Base-by-base conservation (phyloP, 2,113 vertebrate species). In the Haemorhous mexicanus region DNA sequence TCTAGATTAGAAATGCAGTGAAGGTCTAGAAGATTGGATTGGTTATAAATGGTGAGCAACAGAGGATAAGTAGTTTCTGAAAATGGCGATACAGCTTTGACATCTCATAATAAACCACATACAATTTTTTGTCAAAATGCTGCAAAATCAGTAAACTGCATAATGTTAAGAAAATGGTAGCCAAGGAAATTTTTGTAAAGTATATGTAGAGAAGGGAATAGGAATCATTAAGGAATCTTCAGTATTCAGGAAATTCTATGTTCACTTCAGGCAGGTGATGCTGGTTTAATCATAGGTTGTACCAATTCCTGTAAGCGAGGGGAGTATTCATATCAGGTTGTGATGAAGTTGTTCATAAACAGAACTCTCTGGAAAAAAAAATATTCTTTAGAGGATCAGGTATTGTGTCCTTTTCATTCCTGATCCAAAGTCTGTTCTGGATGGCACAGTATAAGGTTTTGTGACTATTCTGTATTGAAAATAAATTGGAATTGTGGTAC, bases 1-100 rank as follows among this genome's bases (percentile, higher is more conserved):
- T 98, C 87, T 97, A 95, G 98, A 98, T 98, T 97, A 96, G 96
- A 97, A 94, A 97, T 98, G 95, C 90, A 97, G 63, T 89, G 96
- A 94, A 98, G 93, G 94, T 95, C 95, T 97, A 70, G 94, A 95
- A 97, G 96, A 96, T 93, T 95, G 97, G 96, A 87, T 95, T 95
- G 95, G 89, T 97, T 97, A 97, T 97, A 97, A 95, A 95, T 93
- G 87, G 92, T 92, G 95, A 97, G 89, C 96, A 97, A 81, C 82
- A 96, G 96, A 97, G 93, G 91, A 97, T 96, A 94, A 97, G 94
- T 93, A 94, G 95, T 97, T 97, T 95, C 97, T 74, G 69, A 96
- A 96, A 97, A 97, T 89, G 75, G 83, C 94, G 85, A 88, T 96
- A 79, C 83, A 74, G 26, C 56, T 91, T 91, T 97, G 78, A 82